Percentiles rank a stretch among this genome's conserved stretches.
Evolutionary conservation across 2,113 vertebrate genomes (phyloP).

Genomic region (Chionis minor): DNA sequence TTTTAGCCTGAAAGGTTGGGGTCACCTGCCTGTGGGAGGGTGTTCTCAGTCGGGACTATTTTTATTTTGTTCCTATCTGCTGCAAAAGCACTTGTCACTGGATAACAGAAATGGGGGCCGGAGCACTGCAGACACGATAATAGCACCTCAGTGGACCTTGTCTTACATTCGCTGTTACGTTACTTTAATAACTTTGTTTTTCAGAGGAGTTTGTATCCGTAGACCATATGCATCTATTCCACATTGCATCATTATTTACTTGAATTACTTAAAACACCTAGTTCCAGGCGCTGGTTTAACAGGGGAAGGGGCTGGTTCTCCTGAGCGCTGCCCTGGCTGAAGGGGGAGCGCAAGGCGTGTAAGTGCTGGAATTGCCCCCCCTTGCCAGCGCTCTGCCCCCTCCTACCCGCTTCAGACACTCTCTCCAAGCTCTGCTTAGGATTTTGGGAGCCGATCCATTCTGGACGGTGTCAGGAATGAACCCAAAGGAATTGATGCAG

Average conservation of each 20-base stretch:
- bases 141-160: not conserved
- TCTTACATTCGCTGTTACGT: not conserved
- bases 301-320: not conserved
- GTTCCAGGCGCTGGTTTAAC: not conserved
- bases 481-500: not conserved
- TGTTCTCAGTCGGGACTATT: not conserved
- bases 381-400: not conserved
- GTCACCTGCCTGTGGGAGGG: not conserved
- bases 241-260: not conserved
- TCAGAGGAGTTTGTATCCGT: not conserved
- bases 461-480: not conserved
- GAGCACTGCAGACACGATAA: not conserved
- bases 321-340: not conserved
- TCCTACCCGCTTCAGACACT: accelerated
- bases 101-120: not conserved
- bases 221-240: not conserved
- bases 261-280: not conserved
- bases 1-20: not conserved
- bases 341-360: not conserved
- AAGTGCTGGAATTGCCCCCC: not conserved
- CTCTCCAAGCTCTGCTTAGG: not conserved
- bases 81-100: not conserved
- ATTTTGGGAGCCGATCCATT: not conserved
- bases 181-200: not conserved
- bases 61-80: not conserved